Conservation (phyloP, 2,797 vertebrate species). For the Sebastes steindachneri region DNA sequence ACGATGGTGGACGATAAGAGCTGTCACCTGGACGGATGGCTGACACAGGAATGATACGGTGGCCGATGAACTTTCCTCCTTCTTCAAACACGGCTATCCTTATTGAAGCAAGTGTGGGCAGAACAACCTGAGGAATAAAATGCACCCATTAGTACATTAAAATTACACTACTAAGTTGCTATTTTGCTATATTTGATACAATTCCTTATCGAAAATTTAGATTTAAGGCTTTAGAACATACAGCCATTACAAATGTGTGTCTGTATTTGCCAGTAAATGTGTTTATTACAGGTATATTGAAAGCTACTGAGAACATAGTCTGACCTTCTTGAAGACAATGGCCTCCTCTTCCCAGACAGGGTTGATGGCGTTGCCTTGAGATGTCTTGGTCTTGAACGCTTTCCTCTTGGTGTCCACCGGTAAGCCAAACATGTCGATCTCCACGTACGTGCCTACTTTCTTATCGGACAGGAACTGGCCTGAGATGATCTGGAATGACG, state of each 20-base stretch:
- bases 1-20: neutral
- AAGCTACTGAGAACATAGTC: slow-evolving; percentile 8
- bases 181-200: neutral
- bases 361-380: slow-evolving; percentile 95
- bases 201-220: too few species aligned
- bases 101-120: slow-evolving; percentile 93
- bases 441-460: slow-evolving; percentile 95
- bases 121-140: slow-evolving; percentile 86
- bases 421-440: slow-evolving; percentile 97
- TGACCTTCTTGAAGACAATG: slow-evolving; percentile 96
- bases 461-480: slow-evolving; percentile 98
- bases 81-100: slow-evolving; percentile 97
- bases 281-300: neutral
- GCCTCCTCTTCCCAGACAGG: slow-evolving; percentile 98
- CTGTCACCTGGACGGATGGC: slow-evolving; percentile 92
- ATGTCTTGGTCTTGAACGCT: slow-evolving; percentile 96
- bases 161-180: neutral
- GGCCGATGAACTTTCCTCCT: slow-evolving; percentile 97
- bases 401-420: slow-evolving; percentile 97
- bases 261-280: neutral
- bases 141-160: neutral
- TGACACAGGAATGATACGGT: slow-evolving; percentile 95
- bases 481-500: slow-evolving; percentile 90
- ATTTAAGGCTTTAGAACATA: neutral
- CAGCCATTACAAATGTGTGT: neutral